Conservation (phyloP, 2,113 vertebrate species). For the Myotis davidii region DNA sequence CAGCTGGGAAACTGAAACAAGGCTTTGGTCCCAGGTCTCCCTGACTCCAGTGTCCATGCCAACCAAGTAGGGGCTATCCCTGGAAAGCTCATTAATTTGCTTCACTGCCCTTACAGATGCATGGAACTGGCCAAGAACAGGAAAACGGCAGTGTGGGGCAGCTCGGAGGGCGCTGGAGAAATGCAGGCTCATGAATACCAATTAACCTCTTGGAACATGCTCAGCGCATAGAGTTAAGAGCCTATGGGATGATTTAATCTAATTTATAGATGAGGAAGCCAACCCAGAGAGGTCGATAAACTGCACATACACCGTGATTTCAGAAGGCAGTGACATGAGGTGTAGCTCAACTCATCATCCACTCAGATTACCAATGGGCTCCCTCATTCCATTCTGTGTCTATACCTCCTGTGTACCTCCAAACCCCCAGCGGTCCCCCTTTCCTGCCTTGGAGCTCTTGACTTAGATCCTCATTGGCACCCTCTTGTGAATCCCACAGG, state of each 20-base stretch:
- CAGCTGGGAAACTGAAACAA: background rate
- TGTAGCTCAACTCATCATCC: fast-evolving
- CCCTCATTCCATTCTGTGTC: background rate
- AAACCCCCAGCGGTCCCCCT: fast-evolving
- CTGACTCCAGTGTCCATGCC: background rate
- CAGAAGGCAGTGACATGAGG: background rate
- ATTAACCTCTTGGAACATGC: background rate
- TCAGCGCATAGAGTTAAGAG: background rate
- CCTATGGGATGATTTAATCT: background rate
- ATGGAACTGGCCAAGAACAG: background rate
- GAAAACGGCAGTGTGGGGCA: background rate
- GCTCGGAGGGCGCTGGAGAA: background rate
- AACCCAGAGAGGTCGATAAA: background rate
- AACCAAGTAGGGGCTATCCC: background rate
- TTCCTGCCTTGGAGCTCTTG: background rate
- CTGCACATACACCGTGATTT: background rate
- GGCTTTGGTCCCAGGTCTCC: background rate
- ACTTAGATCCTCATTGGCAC: background rate
- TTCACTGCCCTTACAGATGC: background rate
- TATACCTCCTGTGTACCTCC: fast-evolving
- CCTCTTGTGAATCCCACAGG: background rate
- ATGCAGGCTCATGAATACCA: fast-evolving
- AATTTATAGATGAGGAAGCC: background rate
- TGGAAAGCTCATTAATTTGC: background rate
- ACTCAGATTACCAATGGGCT: fast-evolving